phyloP scores from a whole-genome alignment of 2,113 vertebrate genomes.

The Puntigrus tetrazona region DNA sequence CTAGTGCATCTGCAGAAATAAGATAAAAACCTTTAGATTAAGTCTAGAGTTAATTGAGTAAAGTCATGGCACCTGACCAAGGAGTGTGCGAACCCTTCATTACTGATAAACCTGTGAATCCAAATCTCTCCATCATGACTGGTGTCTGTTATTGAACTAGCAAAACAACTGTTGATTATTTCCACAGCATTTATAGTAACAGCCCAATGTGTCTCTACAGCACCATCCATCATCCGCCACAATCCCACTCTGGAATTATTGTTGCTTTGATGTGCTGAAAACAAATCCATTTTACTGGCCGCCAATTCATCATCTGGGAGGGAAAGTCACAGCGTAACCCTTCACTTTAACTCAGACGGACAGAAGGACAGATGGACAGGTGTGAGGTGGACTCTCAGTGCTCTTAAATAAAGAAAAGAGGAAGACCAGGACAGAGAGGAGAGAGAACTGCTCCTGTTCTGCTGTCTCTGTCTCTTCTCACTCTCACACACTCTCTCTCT shows the following conservation, averaged over 20 bases:
- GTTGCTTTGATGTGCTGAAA: slow-evolving; percentile 82
- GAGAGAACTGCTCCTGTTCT: not conserved
- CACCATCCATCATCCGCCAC: not conserved
- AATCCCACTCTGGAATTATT: slow-evolving; percentile 70
- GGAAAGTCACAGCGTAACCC: not conserved
- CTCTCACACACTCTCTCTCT: slow-evolving; percentile 72
- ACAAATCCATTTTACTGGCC: slow-evolving; percentile 82
- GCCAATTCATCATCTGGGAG: slow-evolving; percentile 78
- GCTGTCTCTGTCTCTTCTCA: slow-evolving; percentile 67
- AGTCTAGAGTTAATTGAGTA: not conserved
- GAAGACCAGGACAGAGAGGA: slow-evolving; percentile 31
- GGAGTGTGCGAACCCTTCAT: no score
- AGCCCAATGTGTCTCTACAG: not conserved
- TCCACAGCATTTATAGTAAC: not conserved
- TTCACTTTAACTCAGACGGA: not conserved
- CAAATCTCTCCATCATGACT: not conserved
- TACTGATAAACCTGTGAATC: not conserved
- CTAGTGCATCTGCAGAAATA: not conserved
- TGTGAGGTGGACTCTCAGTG: not conserved
- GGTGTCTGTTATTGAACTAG: not conserved
- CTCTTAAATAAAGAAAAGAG: not conserved
- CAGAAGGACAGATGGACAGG: not conserved
- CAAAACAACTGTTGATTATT: slow-evolving; percentile 16
- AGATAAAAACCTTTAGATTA: no score
- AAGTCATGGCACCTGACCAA: no score